A percentile compares a stretch with the other conserved stretches of the same genome.
phyloP scores from a whole-genome alignment of 2,113 vertebrate species.

The Balaeniceps rex region DNA sequence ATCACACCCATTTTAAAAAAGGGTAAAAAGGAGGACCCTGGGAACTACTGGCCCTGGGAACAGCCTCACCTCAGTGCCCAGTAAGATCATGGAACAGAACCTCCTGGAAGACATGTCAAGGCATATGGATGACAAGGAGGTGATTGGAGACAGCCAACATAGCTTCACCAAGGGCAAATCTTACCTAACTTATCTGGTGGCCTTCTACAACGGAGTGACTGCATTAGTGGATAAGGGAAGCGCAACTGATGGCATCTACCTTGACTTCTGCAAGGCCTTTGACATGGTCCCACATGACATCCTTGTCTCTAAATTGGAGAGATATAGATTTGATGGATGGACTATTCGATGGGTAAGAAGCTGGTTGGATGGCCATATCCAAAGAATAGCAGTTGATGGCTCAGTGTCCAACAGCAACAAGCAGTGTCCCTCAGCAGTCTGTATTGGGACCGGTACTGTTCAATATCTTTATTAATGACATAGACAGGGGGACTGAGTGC shows the following conservation, averaged over 20 bases:
- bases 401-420: neutral
- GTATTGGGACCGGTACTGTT: neutral
- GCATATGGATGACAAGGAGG: neutral
- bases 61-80: neutral
- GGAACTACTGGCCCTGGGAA: neutral
- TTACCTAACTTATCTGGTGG: too few relatives aligned
- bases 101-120: neutral
- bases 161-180: neutral
- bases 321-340: neutral
- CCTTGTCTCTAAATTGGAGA: neutral
- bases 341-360: neutral
- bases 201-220: neutral
- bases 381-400: neutral
- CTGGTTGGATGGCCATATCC: neutral
- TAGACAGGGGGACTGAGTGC: neutral
- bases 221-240: neutral
- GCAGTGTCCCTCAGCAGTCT: neutral
- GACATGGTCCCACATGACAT: neutral
- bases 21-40: neutral
- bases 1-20: neutral
- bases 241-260: neutral
- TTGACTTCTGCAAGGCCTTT: neutral
- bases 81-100: neutral
- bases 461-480: neutral
- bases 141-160: neutral